Evolutionary conservation across 2,888 invertebrate genomes (phyloP).

Genomic region (Nasonovia ribisnigri): DNA sequence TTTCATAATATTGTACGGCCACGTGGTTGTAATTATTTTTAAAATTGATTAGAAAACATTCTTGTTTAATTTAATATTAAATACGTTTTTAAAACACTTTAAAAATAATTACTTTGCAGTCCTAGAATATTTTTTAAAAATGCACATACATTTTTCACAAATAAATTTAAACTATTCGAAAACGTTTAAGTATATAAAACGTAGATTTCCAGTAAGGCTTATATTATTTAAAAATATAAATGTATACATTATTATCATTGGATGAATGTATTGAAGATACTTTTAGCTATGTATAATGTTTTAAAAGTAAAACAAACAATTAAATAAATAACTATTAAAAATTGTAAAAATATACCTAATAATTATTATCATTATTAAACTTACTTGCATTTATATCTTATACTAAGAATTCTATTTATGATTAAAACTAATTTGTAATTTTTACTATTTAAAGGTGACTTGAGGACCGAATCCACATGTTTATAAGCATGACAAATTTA

Average conservation of each 20-base stretch:
- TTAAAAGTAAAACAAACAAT: not conserved
- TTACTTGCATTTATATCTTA: not conserved
- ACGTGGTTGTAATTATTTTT: not conserved
- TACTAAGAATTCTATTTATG: not conserved
- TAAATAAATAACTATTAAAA: not conserved
- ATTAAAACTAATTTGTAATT: not conserved
- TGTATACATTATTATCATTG: not conserved
- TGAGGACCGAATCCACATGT: conserved; percentile 27
- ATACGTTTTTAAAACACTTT: not conserved
- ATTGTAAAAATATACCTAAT: not conserved
- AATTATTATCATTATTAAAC: not conserved
- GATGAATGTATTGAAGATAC: not conserved
- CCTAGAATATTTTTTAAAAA: not conserved
- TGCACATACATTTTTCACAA: not conserved
- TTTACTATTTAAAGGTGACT: conserved; percentile 3
- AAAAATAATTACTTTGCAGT: not conserved
- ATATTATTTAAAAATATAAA: not conserved
- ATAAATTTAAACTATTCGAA: not conserved
- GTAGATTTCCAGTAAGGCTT: not conserved
- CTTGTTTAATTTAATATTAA: not conserved
- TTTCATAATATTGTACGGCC: not conserved
- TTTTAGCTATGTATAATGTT: not conserved
- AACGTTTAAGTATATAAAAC: not conserved
- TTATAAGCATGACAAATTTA: conserved; percentile 29
- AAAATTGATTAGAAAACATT: not conserved